These are phyloP conservation scores for Sarotherodon lohbergeri DNA, from an alignment of 2,113 vertebrate species.

Conservation along the genomic window DNA sequence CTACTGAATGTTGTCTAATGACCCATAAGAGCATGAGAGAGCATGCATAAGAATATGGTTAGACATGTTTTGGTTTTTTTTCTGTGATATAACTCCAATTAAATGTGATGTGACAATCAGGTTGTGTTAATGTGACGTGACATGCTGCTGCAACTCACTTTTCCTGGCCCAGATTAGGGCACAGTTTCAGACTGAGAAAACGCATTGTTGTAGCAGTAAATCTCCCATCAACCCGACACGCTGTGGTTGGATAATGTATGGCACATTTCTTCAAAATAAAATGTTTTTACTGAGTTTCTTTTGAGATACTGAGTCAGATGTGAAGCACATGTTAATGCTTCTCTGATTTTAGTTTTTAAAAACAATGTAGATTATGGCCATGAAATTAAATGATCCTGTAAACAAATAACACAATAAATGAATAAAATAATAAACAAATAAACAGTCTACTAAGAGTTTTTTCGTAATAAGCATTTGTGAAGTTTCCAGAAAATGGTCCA, in stretches of 20 bases:
- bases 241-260: neutral
- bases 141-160: constrained; percentile 22
- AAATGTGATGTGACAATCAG: constrained; percentile 36
- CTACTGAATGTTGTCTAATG: constrained; percentile 14
- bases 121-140: constrained; percentile 46
- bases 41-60: neutral
- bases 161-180: constrained; percentile 17
- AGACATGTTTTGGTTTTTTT: neutral
- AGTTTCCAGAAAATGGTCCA: neutral
- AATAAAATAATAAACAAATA: neutral
- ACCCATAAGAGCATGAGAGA: constrained; percentile 9
- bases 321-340: neutral
- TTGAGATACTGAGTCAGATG: neutral
- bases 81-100: constrained; percentile 26
- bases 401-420: neutral
- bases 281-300: neutral
- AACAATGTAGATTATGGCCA: neutral
- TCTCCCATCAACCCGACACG: neutral
- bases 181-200: neutral
- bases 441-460: rapidly evolving
- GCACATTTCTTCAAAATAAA: neutral
- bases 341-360: neutral
- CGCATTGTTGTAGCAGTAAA: neutral
- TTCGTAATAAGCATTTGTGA: neutral
- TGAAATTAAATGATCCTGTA: neutral